Conservation (phyloP, 2,797 vertebrate genomes). For the Propithecus perrieri region DNA sequence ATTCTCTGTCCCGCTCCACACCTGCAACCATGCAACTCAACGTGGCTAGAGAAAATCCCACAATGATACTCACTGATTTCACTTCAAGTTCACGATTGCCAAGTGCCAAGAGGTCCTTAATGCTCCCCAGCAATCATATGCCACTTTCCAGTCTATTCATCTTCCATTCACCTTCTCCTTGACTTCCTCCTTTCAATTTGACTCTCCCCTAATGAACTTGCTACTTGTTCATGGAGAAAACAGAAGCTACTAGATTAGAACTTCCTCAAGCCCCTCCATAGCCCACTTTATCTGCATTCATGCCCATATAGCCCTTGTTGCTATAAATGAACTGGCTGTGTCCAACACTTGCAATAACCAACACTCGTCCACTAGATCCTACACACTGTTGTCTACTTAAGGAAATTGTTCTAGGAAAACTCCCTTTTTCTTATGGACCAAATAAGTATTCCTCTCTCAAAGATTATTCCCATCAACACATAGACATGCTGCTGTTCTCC, state of each 20-base stretch:
- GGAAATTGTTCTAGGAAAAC: background rate
- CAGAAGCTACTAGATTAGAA: background rate
- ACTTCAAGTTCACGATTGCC: background rate
- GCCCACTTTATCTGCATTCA: background rate
- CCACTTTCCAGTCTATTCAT: background rate
- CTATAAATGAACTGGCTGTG: background rate
- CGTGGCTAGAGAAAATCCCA: background rate
- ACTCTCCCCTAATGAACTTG: background rate
- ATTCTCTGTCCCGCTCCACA: background rate
- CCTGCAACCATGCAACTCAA: background rate
- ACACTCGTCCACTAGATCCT: background rate
- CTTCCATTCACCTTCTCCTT: background rate
- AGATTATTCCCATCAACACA: background rate
- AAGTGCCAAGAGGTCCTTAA: background rate
- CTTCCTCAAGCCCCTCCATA: background rate
- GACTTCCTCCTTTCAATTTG: background rate
- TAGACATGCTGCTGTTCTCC: background rate
- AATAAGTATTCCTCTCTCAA: background rate
- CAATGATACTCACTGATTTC: background rate
- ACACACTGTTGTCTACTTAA: background rate
- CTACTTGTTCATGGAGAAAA: background rate
- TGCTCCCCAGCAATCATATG: background rate
- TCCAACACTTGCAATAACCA: background rate
- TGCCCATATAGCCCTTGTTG: background rate
- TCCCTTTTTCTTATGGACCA: background rate